phyloP scores from a whole-genome alignment of 2,888 invertebrate genomes.

The Polyommatus icarus region DNA sequence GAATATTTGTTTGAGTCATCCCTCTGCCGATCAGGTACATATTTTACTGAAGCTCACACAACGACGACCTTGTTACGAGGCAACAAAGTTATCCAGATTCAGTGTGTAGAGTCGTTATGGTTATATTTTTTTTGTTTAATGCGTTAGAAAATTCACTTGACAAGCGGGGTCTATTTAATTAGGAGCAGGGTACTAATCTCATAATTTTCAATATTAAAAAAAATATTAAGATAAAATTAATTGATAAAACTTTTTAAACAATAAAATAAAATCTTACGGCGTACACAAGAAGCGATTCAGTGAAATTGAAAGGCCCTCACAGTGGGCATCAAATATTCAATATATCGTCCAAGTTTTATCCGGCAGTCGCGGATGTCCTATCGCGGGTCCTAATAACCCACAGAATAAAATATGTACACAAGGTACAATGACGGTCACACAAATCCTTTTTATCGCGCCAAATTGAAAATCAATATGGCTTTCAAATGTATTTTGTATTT shows the following conservation, averaged over 20 bases:
- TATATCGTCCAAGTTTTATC: slow-evolving; percentile 2
- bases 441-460: slow-evolving; percentile 33
- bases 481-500: slow-evolving; percentile 2
- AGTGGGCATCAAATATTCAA: slow-evolving; percentile 14
- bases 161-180: too few relatives aligned
- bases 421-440: slow-evolving; percentile 30
- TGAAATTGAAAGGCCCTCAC: not conserved
- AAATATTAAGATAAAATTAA: too few relatives aligned
- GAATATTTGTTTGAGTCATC: slow-evolving; percentile 18
- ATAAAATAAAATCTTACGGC: not conserved
- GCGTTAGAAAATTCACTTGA: too few relatives aligned
- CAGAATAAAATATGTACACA: slow-evolving; percentile 27
- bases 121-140: too few relatives aligned
- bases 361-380: slow-evolving; percentile 13
- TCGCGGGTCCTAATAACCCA: not conserved
- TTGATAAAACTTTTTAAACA: not conserved
- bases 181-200: too few relatives aligned
- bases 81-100: too few relatives aligned
- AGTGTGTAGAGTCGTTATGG: too few relatives aligned
- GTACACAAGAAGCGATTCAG: not conserved
- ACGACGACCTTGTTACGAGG: not conserved
- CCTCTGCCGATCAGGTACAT: not conserved
- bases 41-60: not conserved
- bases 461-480: slow-evolving; percentile 34
- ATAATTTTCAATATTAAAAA: too few relatives aligned